Percentiles rank a stretch among this genome's conserved stretches.
Conservation (phyloP, 2,797 vertebrate species). For the Syngnathus rostellatus region DNA sequence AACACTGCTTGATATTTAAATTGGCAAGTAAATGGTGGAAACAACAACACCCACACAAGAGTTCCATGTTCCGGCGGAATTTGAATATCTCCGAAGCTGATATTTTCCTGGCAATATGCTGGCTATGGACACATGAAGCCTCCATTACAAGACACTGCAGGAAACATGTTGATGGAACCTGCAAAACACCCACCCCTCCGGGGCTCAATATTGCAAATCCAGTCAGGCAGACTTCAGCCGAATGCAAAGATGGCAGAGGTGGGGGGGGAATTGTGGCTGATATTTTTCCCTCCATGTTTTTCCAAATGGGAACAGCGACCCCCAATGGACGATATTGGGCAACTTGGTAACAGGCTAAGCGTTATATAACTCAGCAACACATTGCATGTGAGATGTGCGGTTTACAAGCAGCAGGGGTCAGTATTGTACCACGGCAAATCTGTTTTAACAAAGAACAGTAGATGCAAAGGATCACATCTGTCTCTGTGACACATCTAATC, state of each 20-base stretch:
- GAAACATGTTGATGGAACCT: conserved; percentile 49
- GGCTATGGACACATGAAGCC: conserved; percentile 54
- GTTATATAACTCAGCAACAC: conserved; percentile 13
- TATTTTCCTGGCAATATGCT: conserved; percentile 53
- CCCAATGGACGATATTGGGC: conserved; percentile 62
- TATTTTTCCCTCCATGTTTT: conserved; percentile 28
- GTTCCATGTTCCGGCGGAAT: conserved; percentile 25
- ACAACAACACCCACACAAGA: conserved; percentile 21
- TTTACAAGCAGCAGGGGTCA: conserved; percentile 66
- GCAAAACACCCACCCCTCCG: conserved; percentile 25
- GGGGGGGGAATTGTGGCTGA: background rate
- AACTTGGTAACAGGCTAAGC: conserved; percentile 36
- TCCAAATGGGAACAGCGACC: conserved; percentile 73
- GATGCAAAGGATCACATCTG: conserved; percentile 52
- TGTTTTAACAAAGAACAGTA: conserved; percentile 6
- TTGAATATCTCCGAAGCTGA: conserved; percentile 54
- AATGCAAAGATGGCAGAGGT: conserved; percentile 55
- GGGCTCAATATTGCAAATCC: conserved; percentile 32
- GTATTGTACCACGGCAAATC: conserved; percentile 48
- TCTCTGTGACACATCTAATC: conserved; percentile 63
- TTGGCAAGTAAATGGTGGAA: conserved; percentile 25
- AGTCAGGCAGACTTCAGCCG: conserved; percentile 27
- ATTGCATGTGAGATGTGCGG: conserved; percentile 28
- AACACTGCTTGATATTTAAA: conserved; percentile 9
- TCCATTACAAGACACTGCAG: conserved; percentile 52